Conservation (phyloP, 2,888 invertebrate species). For the Caenorhabditis japonica region DNA sequence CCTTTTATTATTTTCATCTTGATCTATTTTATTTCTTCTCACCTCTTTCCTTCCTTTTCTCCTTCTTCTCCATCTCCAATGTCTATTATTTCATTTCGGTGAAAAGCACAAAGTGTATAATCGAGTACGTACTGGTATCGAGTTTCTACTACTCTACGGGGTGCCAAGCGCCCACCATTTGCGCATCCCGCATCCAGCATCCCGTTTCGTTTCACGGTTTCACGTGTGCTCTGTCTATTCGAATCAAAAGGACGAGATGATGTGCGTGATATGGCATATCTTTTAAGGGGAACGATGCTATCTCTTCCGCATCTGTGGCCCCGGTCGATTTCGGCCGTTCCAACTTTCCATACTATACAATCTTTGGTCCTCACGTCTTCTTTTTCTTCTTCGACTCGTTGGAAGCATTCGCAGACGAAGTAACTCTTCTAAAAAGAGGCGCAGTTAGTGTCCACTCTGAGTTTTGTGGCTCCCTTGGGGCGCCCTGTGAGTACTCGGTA, state of each 20-base stretch:
- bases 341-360: slow-evolving; percentile 6
- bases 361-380: slow-evolving; percentile 33
- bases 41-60: slow-evolving; percentile 1
- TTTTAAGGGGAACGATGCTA: slow-evolving; percentile 1
- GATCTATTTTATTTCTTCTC: too few relatives aligned
- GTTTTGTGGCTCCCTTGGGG: slow-evolving; percentile 46
- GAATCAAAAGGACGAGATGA: slow-evolving; percentile 15
- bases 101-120: slow-evolving; percentile 26
- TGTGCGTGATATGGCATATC: slow-evolving; percentile 15
- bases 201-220: too few relatives aligned
- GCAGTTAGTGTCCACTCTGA: slow-evolving; percentile 49
- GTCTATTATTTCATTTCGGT: neutral
- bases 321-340: slow-evolving; percentile 1
- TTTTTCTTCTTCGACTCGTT: slow-evolving; percentile 13
- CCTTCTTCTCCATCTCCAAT: neutral
- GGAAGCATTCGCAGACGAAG: slow-evolving; percentile 5
- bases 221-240: neutral
- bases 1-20: too few relatives aligned
- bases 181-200: too few relatives aligned
- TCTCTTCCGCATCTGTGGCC: slow-evolving; percentile 6
- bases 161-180: slow-evolving; percentile 28
- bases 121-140: slow-evolving; percentile 34
- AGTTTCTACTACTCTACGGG: slow-evolving; percentile 12
- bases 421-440: slow-evolving; percentile 20
- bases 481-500: slow-evolving; percentile 19